These are phyloP conservation scores for Myodes glareolus DNA, from an alignment of 2,113 vertebrate species.

Conservation along the genomic window DNA sequence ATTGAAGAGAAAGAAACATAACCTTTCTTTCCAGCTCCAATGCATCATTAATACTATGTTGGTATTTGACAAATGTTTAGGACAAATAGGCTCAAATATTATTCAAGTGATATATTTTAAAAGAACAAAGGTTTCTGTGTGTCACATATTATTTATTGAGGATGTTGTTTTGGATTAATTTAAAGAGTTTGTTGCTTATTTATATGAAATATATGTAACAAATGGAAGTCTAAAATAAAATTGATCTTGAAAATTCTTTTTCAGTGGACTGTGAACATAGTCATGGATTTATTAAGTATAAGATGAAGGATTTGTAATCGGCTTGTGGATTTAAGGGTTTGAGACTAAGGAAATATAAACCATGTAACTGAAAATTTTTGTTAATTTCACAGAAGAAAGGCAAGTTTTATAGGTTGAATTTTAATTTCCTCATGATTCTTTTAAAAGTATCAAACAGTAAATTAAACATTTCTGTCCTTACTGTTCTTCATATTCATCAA, in stretches of 20 bases:
- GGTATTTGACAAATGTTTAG: conserved; percentile 3
- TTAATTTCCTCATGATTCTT: background rate
- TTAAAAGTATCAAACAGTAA: background rate
- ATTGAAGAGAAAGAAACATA: background rate
- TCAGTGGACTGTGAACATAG: background rate
- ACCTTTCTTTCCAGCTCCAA: conserved; percentile 22
- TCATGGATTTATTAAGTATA: background rate
- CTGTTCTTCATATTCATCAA: background rate
- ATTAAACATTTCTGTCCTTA: background rate
- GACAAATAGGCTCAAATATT: background rate
- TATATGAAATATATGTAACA: background rate
- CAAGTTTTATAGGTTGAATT: background rate
- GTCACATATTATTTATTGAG: background rate
- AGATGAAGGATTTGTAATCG: background rate
- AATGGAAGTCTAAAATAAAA: conserved; percentile 4
- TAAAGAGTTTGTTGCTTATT: background rate
- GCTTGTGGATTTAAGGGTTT: background rate
- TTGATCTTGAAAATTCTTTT: background rate
- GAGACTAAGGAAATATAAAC: background rate
- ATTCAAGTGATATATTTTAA: conserved; percentile 12
- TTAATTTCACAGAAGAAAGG: conserved; percentile 3
- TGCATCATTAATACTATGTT: background rate
- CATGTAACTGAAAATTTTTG: background rate
- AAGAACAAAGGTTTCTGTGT: background rate
- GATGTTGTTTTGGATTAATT: background rate